Base-by-base conservation (phyloP, 2,797 vertebrate genomes). In the Platalea minor region DNA sequence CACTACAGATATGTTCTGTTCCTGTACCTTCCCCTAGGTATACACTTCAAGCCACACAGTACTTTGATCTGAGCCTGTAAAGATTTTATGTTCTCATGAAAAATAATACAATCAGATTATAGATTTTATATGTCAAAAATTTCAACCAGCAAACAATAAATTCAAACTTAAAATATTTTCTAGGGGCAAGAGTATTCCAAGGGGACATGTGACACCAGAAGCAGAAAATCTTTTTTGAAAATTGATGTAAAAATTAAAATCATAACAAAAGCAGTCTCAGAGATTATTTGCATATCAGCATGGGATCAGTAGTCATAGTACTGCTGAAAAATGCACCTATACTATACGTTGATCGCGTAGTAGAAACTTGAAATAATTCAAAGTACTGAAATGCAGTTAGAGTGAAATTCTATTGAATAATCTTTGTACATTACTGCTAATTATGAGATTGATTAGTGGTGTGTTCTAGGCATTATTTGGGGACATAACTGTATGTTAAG, bases 1-100 rank as follows among this genome's bases (percentile, higher is more conserved):
- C 60, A 48, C 53, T 54, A 72, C 8, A 72, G 37, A 35, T 65
- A 23, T 18, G 25, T 35, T 57, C 56, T 74, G 45, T 37, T 91
- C 73, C 60, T 81, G 14, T 60, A 41, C 60, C 35, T 81, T 65
- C 50, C 53, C 64, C 57, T 61, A 46, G 29, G 43, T 45, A 50
- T 26, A 90, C 17, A 29, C 64, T 65, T 50, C 45, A 68, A 86
- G 26, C 28, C 57, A 61, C 35, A 63, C 1, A 78, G 29, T 60
- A 68, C 37, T 85, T 75, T 61, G 64, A 56, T 64, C 23, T 61
- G 24, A 84, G 76, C 77, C 65, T 72, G 35, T 81, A 78, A 91
- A 94, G 83, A 91, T 78, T 86, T 96, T 94, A 83, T 65, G 54
- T 86, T 96, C 73, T 83, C 50, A 35, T 88, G 73, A 94, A 95